phyloP scores from a whole-genome alignment of 2,888 invertebrate genomes.

The Ommatoiulus sabulosus region DNA sequence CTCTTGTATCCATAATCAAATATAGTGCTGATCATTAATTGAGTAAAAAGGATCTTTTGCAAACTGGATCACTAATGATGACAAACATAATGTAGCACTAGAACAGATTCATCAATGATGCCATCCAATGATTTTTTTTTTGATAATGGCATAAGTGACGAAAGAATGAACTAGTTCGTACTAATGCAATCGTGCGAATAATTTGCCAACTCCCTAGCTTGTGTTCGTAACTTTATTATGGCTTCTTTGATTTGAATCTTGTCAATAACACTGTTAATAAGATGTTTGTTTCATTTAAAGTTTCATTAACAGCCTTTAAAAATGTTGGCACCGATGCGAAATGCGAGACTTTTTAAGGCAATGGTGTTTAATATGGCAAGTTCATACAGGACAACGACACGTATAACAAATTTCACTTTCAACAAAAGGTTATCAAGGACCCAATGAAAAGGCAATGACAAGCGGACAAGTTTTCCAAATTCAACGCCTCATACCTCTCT shows the following conservation, averaged over 20 bases:
- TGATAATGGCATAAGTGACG: background rate
- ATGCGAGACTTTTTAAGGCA: conserved; percentile 31
- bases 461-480: background rate
- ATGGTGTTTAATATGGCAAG: background rate
- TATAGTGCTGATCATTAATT: background rate
- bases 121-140: background rate
- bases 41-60: background rate
- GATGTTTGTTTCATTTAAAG: background rate
- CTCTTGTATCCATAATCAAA: background rate
- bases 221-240: background rate
- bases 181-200: background rate
- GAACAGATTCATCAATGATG: no score
- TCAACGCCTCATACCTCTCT: background rate
- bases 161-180: no score
- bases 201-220: background rate
- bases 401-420: background rate
- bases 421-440: background rate
- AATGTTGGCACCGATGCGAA: background rate
- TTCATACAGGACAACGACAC: background rate
- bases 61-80: no score
- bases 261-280: conserved; percentile 14
- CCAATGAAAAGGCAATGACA: background rate
- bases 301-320: background rate
- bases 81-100: no score
- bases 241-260: background rate